A percentile compares a stretch with the other conserved stretches of the same genome.
Evolutionary conservation across 2,888 invertebrate species (phyloP).

Genomic region (Nemurella pictetii): DNA sequence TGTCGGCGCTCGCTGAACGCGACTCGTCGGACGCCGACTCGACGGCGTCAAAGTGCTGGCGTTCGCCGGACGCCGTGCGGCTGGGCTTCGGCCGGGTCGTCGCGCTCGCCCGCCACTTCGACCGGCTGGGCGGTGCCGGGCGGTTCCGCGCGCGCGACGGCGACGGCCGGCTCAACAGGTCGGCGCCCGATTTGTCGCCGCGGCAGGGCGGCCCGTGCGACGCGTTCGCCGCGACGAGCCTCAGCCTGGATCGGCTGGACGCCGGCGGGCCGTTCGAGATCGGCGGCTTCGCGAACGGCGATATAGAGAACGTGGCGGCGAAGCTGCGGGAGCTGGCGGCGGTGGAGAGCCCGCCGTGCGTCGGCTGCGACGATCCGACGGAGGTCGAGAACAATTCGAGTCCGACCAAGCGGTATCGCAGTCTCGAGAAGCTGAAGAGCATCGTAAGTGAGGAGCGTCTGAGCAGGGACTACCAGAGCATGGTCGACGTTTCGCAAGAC

Average conservation of each 20-base stretch:
- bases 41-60: constrained; percentile 62
- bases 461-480: constrained; percentile 3
- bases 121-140: constrained; percentile 33
- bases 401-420: background rate
- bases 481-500: constrained; percentile 22
- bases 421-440: background rate
- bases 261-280: too few relatives aligned
- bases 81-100: constrained; percentile 71
- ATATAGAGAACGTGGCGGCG: constrained; percentile 13
- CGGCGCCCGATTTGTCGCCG: constrained; percentile 12
- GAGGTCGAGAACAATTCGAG: constrained; percentile 8
- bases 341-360: background rate
- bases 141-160: background rate
- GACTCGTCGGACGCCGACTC: constrained; percentile 17
- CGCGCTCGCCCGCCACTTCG: constrained; percentile 69
- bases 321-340: constrained; percentile 12
- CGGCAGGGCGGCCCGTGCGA: constrained; percentile 18
- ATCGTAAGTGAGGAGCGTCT: background rate
- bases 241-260: constrained; percentile 44
- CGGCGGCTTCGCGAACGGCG: background rate
- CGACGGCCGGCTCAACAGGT: constrained; percentile 48
- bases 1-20: background rate
- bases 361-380: background rate
- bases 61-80: constrained; percentile 69
- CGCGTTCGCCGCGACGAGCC: constrained; percentile 43